phyloP scores from a whole-genome alignment of 2,113 vertebrate species.

The Litocranius walleri region DNA sequence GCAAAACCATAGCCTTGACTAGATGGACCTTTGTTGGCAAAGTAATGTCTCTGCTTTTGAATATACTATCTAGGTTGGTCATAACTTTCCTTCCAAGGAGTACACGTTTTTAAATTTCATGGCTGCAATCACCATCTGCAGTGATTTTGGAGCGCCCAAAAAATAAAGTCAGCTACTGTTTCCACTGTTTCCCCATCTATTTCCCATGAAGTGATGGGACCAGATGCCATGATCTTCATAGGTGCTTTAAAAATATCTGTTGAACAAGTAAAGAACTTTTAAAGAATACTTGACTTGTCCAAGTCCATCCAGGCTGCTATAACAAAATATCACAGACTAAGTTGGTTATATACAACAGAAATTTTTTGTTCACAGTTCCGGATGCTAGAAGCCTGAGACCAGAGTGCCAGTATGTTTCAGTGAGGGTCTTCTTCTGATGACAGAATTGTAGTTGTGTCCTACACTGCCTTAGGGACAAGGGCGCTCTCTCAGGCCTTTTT shows the following conservation, averaged over 20 bases:
- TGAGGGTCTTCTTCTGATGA: neutral
- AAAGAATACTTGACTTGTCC: neutral
- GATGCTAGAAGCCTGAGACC: fast-evolving
- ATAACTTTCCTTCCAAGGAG: too few species aligned
- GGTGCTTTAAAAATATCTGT: neutral
- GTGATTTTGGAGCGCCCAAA: too few species aligned
- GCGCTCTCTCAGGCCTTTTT: neutral
- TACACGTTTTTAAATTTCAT: too few species aligned
- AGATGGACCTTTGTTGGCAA: too few species aligned
- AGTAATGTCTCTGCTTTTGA: too few species aligned
- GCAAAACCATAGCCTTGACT: too few species aligned
- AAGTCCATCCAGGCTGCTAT: neutral
- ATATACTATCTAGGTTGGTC: too few species aligned
- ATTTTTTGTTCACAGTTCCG: neutral
- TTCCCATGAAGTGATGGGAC: too few species aligned
- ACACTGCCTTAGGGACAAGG: neutral
- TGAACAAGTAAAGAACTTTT: neutral
- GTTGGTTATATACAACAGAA: neutral
- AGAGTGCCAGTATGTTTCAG: neutral
- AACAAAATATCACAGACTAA: neutral
- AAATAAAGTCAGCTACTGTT: too few species aligned
- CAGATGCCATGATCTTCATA: neutral
- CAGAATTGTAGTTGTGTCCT: neutral
- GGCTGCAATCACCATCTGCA: too few species aligned
- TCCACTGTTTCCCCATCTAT: too few species aligned